Conservation (phyloP, 2,888 invertebrate genomes). For the Neoscelio sp. region DNA sequence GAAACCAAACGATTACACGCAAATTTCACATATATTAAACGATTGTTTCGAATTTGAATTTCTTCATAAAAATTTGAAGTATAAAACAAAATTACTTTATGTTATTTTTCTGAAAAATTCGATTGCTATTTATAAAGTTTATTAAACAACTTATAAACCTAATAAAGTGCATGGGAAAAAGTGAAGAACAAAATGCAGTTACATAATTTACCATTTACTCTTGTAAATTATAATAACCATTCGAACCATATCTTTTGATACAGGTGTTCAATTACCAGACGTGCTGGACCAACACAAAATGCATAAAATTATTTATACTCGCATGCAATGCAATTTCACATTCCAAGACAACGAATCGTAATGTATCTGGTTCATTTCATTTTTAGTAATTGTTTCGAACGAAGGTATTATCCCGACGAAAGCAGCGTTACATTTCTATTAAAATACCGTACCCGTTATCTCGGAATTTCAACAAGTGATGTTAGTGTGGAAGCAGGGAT, state of each 20-base stretch:
- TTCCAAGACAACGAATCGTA: slow-evolving; percentile 21
- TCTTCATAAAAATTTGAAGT: too few species aligned
- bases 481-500: slow-evolving; percentile 75
- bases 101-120: too few species aligned
- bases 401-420: not conserved
- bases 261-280: slow-evolving; percentile 18
- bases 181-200: slow-evolving; percentile 8
- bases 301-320: slow-evolving; percentile 15
- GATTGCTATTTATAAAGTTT: not conserved
- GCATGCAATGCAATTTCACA: slow-evolving; percentile 36
- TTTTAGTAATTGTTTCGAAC: not conserved
- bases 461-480: slow-evolving; percentile 42
- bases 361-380: slow-evolving; percentile 3
- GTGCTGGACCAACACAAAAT: slow-evolving; percentile 22
- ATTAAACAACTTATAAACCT: not conserved
- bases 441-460: slow-evolving; percentile 54
- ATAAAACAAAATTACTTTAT: too few species aligned
- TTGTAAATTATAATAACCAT: too few species aligned
- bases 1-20: not conserved
- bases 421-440: slow-evolving; percentile 10
- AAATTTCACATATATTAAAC: not conserved
- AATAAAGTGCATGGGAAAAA: slow-evolving; percentile 15
- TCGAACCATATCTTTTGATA: too few species aligned
- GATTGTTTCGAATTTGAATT: too few species aligned
- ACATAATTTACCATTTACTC: slow-evolving; percentile 14